Evolutionary conservation across 2,113 vertebrate species (phyloP).

Genomic region (Martes martes): DNA sequence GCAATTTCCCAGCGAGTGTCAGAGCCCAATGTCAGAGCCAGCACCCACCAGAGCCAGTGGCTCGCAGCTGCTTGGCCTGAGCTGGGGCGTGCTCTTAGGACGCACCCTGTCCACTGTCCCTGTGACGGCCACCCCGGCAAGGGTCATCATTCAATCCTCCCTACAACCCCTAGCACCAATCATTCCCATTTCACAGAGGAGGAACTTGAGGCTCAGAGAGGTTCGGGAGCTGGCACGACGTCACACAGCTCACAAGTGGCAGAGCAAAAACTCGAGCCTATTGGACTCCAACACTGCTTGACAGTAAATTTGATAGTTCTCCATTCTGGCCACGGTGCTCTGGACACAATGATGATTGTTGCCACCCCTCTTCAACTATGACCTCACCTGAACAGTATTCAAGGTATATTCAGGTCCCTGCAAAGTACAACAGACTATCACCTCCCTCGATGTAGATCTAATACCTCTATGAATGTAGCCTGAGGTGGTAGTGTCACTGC

Average conservation of each 20-base stretch:
- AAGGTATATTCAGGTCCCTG: background rate
- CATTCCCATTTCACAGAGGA: background rate
- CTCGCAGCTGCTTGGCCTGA: background rate
- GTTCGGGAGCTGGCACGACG: too few relatives aligned
- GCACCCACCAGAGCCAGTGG: background rate
- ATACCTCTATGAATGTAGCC: background rate
- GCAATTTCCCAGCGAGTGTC: slow-evolving; percentile 39
- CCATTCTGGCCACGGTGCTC: background rate
- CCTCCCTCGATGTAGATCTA: background rate
- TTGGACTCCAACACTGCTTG: accelerated
- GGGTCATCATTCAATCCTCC: background rate
- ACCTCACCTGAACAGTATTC: background rate
- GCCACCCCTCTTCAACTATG: background rate
- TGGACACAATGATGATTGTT: background rate
- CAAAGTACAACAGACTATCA: background rate
- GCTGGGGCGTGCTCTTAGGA: accelerated
- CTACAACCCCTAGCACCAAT: background rate
- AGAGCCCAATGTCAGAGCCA: slow-evolving; percentile 8
- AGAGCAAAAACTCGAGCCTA: background rate
- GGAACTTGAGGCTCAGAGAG: background rate
- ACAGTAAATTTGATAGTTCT: accelerated
- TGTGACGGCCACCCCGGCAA: accelerated
- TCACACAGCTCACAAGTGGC: background rate
- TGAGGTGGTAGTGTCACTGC: background rate
- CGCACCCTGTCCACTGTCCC: accelerated